Base-by-base conservation (phyloP, 2,888 invertebrate species). In the Lacanobia wlatinum region DNA sequence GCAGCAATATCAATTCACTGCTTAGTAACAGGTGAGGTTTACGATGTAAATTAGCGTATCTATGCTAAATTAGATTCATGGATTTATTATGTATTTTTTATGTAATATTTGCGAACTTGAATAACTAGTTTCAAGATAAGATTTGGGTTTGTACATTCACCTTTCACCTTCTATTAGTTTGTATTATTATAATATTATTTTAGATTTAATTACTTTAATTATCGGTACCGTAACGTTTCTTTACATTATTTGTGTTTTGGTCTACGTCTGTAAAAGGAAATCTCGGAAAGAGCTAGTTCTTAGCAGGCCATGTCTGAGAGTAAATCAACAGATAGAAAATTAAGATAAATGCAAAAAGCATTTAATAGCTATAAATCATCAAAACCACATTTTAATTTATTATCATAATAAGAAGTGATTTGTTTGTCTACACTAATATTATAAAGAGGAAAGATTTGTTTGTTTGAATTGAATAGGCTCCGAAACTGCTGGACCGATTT, bases 111-210 rank as follows among this genome's bases (percentile, higher is more conserved):
- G 34, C 46, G 40, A 81, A 38, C 58, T 46, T 28, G 58, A 67
- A 52, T 67, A 76, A 76, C 73, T 56, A 53, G 78, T 80, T 80
- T 61, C 7, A 8, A 61, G 40, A 79, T 52, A 5, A 61, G 52
- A 80, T 56, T 64, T 28, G 21, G 23, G 46, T 46, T 46, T 18
- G 76, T 66, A 46, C 73, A 58, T 66, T 73, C 73, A 52, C 66
- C 67, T 66, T 46, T 66, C 21, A 46, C 23, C 46, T 68, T 28
- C 0, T 23, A 16, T 46, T 23, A 18, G 7, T 21, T 21, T 7
- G 1, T 21, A 52, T 34, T 59, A 21, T 52, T 43, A 59, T 28
- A 28, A 28, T 28, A 28, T 28, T 28, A 28, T 28, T 34, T 5
- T 34, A 34, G 34, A 5, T 28, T 28, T 43, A 43, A 16, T 2